Conservation (phyloP, 2,888 invertebrate genomes). For the Pristionchus maxplancki region DNA sequence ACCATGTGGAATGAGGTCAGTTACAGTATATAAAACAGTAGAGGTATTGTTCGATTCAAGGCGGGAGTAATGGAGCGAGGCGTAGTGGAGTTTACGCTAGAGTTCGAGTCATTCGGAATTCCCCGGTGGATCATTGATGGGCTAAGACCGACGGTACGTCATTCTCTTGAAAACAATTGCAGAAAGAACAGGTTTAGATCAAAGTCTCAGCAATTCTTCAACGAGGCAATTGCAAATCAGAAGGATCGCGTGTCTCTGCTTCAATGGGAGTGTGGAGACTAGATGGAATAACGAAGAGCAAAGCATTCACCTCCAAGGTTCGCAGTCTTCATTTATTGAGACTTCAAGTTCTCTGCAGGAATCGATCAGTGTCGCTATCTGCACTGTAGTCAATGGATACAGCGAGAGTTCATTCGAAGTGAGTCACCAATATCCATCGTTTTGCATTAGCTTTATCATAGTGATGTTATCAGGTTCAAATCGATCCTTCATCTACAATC, state of each 20-base stretch:
- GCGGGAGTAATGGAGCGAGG: neutral
- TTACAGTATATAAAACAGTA: neutral
- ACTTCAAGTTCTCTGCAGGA: neutral
- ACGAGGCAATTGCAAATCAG: neutral
- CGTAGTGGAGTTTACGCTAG: neutral
- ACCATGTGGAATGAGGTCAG: neutral
- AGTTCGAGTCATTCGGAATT: slow-evolving; percentile 1
- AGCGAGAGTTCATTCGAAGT: neutral
- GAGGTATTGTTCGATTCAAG: neutral
- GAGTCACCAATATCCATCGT: neutral
- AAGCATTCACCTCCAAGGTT: neutral
- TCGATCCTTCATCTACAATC: neutral
- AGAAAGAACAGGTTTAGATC: too few relatives aligned
- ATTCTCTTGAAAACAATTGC: neutral
- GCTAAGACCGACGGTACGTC: slow-evolving; percentile 18
- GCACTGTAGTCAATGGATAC: neutral
- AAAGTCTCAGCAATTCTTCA: neutral
- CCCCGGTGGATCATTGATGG: slow-evolving; percentile 30
- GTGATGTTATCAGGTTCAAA: slow-evolving; percentile 29
- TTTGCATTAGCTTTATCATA: neutral
- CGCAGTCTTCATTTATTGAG: too few relatives aligned
- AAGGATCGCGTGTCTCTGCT: neutral
- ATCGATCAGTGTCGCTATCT: neutral
- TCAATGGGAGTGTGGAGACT: slow-evolving; percentile 1
- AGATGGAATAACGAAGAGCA: neutral